These are phyloP conservation scores for Drosophila pallidifrons DNA, from an alignment of 1,140 invertebrate species.

Conservation along the genomic window DNA sequence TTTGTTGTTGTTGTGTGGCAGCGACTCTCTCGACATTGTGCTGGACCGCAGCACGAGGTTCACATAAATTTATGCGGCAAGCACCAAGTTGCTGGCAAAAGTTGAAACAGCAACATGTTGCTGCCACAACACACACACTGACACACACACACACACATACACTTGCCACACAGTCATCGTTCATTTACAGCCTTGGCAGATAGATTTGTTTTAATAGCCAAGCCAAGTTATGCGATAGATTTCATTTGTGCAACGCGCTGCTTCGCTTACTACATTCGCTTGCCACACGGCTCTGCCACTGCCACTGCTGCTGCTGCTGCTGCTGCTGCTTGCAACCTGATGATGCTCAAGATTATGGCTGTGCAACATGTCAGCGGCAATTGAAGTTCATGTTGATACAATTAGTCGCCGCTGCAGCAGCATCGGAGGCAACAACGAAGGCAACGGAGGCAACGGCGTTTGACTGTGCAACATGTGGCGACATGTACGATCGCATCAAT, in stretches of 20 bases:
- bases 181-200: conserved; percentile 50
- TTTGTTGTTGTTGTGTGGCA: not conserved
- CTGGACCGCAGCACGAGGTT: conserved; percentile 28
- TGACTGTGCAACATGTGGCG: conserved; percentile 11
- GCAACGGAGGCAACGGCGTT: not conserved
- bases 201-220: conserved; percentile 54
- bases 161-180: conserved; percentile 2
- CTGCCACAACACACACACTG: conserved; percentile 26
- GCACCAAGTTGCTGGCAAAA: conserved; percentile 22
- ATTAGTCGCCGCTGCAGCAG: conserved; percentile 21
- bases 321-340: conserved; percentile 19
- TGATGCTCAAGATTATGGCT: conserved; percentile 36
- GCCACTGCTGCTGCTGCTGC: not conserved
- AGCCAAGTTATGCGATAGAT: conserved; percentile 51
- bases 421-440: too few species aligned
- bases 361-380: conserved; percentile 48
- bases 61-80: conserved; percentile 47
- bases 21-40: not conserved
- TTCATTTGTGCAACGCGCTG: conserved; percentile 35
- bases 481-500: conserved; percentile 2
- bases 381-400: conserved; percentile 51
- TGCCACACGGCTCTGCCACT: too few species aligned
- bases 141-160: conserved; percentile 6
- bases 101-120: conserved; percentile 47
- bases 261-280: conserved; percentile 3